Conservation (phyloP, 37 sponge, comb jelly and placozoan species). For the Haliclona indistincta region DNA sequence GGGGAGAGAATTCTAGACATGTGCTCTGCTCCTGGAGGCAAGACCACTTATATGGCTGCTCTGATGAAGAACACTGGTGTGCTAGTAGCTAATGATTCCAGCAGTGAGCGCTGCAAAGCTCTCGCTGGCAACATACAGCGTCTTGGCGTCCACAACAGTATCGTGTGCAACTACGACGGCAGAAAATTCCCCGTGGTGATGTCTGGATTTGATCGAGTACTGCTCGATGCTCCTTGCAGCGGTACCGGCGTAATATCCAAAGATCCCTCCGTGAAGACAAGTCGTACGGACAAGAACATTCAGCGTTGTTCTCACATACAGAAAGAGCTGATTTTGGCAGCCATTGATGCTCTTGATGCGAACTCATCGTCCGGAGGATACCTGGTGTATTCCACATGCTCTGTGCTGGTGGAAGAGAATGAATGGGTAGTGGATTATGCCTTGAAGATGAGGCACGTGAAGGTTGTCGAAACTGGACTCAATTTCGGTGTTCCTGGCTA, state of each 20-base stretch:
- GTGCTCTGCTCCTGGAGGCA: conserved; percentile 99
- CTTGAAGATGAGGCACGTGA: conserved; percentile 83
- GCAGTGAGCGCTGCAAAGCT: conserved; percentile 86
- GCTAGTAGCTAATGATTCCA: conserved; percentile 87
- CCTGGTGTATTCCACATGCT: conserved; percentile 96
- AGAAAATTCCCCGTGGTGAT: conserved; percentile 90
- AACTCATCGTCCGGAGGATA: conserved; percentile 86
- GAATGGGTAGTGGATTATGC: conserved; percentile 97
- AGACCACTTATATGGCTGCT: conserved; percentile 93
- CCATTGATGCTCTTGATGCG: conserved; percentile 92
- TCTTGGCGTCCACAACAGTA: conserved; percentile 83
- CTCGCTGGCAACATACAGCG: conserved; percentile 89
- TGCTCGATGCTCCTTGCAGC: conserved; percentile 97
- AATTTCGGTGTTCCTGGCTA: conserved; percentile 90
- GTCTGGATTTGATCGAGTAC: conserved; percentile 93
- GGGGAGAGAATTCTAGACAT: conserved; percentile 91
- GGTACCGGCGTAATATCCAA: conserved; percentile 97
- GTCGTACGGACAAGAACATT: conserved; percentile 85
- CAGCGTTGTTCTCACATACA: conserved; percentile 86
- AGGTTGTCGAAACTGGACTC: conserved; percentile 88
- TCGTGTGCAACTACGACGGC: conserved; percentile 95
- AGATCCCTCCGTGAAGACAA: conserved; percentile 89
- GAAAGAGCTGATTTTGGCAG: conserved; percentile 91
- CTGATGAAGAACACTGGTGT: conserved; percentile 99
- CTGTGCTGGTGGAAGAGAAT: conserved; percentile 95